Base-by-base conservation (phyloP, 2,888 invertebrate genomes). In the Drosophila macrothrix region DNA sequence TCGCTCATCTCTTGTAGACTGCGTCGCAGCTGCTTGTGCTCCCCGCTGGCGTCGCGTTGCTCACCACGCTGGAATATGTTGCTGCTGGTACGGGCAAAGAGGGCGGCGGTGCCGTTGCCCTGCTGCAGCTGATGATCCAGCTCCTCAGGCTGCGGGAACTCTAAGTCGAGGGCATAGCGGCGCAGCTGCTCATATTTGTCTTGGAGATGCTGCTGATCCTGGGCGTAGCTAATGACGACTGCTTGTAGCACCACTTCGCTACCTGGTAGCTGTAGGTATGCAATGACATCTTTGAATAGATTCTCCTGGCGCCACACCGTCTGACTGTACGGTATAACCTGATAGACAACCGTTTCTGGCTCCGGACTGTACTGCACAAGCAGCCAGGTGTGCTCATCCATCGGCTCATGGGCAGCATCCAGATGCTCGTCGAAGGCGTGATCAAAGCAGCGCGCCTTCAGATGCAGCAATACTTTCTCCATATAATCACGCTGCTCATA, bases 311-410 rank as follows among this genome's bases (percentile, higher is more conserved):
- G 82, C 83, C 85, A 91, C 19, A 88, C 68, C 0, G 92, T 91
- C 5, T 83, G 80, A 0, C 28, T 64, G 52, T 82, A 78, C 3
- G 71, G 63, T 0, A 92, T 66, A 9, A 92, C 82, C 10, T 83
- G 76, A 37, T 91, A 91, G 54, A 82, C 70, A 5, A 91, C 82
- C 28, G 68, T 80, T 5, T 80, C 70, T 0, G 83, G 82, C 5
- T 82, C 78, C 2, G 83, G 83, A 50, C 88, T 90, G 58, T 92
- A 91, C 49, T 92, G 92, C 6, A 92, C 80, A 7, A 92, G 71
- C 37, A 92, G 61, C 87, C 90, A 92, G 1, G 83, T 81, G 4
- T 80, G 39, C 1, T 83, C 79, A 31, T 76, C 54, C 64, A 89
- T 55, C 7, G 67, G 56, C 3, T 31, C 28, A 25, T 60, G 59